Evolutionary conservation across 2,888 invertebrate species (phyloP).

Genomic region (Phengaris alcon): DNA sequence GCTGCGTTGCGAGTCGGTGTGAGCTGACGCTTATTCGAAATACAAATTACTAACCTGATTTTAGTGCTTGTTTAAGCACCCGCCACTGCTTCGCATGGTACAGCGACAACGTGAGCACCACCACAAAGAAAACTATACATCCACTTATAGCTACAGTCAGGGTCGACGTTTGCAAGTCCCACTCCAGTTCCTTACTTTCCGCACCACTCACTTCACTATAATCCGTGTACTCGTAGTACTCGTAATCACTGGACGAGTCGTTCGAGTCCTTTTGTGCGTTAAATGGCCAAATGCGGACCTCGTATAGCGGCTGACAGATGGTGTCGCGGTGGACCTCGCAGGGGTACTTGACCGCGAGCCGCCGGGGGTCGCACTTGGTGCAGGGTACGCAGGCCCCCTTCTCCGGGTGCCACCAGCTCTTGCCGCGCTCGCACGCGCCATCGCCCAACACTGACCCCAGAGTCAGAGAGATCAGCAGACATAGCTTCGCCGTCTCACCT

Average conservation of each 20-base stretch:
- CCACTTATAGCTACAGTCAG: slow-evolving; percentile 86
- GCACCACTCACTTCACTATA: slow-evolving; percentile 65
- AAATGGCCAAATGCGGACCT: slow-evolving; percentile 82
- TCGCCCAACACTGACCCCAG: slow-evolving; percentile 53
- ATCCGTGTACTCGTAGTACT: slow-evolving; percentile 68
- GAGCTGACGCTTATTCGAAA: neutral
- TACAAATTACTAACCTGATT: slow-evolving; percentile 81
- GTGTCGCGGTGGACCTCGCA: slow-evolving; percentile 88
- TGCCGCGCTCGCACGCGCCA: slow-evolving; percentile 73
- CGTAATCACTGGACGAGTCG: slow-evolving; percentile 61
- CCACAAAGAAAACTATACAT: slow-evolving; percentile 88
- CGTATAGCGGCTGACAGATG: slow-evolving; percentile 84
- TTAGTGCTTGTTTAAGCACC: slow-evolving; percentile 86
- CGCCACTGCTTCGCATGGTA: slow-evolving; percentile 90
- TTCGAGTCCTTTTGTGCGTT: slow-evolving; percentile 54
- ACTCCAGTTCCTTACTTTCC: slow-evolving; percentile 62
- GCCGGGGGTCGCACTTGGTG: slow-evolving; percentile 82
- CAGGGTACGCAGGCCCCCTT: slow-evolving; percentile 84
- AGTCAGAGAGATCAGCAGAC: slow-evolving; percentile 67
- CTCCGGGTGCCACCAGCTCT: slow-evolving; percentile 85
- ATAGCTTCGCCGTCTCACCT: slow-evolving; percentile 63
- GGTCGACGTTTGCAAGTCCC: slow-evolving; percentile 87
- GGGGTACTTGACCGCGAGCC: slow-evolving; percentile 83
- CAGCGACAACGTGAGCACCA: slow-evolving; percentile 86
- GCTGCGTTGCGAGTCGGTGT: neutral